Conservation (phyloP, 1,140 invertebrate species). For the Lineus longissimus region DNA sequence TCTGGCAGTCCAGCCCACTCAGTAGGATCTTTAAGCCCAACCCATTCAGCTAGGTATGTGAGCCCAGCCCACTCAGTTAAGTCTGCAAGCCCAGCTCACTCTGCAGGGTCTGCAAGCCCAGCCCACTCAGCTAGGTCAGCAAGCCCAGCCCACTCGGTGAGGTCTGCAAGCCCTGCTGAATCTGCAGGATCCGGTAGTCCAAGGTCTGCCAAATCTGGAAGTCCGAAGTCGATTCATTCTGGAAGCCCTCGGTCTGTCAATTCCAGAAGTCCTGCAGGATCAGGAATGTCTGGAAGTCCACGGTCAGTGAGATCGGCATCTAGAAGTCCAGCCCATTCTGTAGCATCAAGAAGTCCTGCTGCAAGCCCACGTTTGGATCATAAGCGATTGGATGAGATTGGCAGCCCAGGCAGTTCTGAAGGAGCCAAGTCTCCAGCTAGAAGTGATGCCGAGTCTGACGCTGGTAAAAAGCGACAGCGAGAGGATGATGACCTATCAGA, state of each 20-base stretch:
- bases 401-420: neutral
- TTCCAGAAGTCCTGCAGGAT: neutral
- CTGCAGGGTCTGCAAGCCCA: conserved; percentile 9
- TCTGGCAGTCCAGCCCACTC: conserved; percentile 1
- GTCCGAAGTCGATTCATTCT: neutral
- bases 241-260: too few species aligned
- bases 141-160: conserved; percentile 9
- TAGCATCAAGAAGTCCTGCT: neutral
- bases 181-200: neutral
- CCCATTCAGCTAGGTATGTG: neutral
- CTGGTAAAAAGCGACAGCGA: conserved; percentile 19
- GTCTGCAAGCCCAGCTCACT: conserved; percentile 8
- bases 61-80: conserved; percentile 9
- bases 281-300: neutral
- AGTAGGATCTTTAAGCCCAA: neutral
- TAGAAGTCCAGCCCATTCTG: neutral
- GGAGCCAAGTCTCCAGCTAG: conserved; percentile 7
- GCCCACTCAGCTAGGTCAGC: conserved; percentile 6
- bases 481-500: conserved; percentile 15
- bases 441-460: conserved; percentile 18
- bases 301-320: neutral
- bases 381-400: neutral
- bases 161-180: neutral
- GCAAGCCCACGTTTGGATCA: neutral
- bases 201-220: neutral